Conservation (phyloP, 2,888 invertebrate species). For the Hermaeophaga mercurialis region DNA sequence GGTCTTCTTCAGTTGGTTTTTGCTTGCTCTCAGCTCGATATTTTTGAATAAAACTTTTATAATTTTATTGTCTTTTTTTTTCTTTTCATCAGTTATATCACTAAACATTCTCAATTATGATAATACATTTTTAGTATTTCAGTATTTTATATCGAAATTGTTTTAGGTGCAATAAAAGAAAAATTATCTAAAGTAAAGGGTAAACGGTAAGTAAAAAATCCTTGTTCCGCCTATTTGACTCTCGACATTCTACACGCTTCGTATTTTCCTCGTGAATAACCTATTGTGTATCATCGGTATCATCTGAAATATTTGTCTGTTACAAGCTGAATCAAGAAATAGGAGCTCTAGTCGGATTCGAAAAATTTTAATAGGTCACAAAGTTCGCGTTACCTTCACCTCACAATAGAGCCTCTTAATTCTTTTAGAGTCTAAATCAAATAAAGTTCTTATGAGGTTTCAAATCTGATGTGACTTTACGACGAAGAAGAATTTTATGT, state of each 20-base stretch:
- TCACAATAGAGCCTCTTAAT: conserved; percentile 29
- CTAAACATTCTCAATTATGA: no score
- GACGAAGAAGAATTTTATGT: conserved; percentile 23
- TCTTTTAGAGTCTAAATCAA: conserved; percentile 28
- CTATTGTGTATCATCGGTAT: conserved; percentile 40
- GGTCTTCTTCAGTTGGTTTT: no score
- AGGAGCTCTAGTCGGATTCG: conserved; percentile 32
- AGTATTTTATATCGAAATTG: no score
- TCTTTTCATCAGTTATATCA: no score
- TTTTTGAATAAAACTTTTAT: no score
- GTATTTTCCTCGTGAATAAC: conserved; percentile 11
- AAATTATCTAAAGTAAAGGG: no score
- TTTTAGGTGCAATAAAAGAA: no score
- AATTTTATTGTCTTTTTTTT: no score
- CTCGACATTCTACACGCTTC: background rate
- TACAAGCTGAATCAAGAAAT: conserved; percentile 24
- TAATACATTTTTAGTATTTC: no score
- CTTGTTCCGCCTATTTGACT: conserved; percentile 1
- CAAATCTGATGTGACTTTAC: conserved; percentile 33
- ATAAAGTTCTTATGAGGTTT: conserved; percentile 35
- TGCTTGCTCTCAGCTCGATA: no score
- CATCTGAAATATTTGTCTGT: conserved; percentile 38
- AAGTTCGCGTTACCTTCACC: conserved; percentile 29
- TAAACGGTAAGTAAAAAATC: background rate
- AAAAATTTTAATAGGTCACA: conserved; percentile 44